Base-by-base conservation (phyloP, 2,113 vertebrate genomes). In the Polypterus senegalus region DNA sequence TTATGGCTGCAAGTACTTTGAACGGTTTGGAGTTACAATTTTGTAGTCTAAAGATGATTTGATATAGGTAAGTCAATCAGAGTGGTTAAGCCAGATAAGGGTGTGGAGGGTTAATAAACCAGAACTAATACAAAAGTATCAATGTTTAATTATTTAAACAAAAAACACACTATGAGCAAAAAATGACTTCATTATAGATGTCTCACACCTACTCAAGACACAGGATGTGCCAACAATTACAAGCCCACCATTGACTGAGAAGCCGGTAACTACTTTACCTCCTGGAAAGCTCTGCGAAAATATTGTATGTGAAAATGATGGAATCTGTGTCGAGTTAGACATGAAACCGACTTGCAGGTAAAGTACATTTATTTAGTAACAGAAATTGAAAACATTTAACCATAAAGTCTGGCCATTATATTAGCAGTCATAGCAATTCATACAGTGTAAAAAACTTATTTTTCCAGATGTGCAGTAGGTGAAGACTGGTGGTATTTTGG, bases 311-410 rank as follows among this genome's bases (percentile, higher is more conserved):
- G 63, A 84, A 65, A 94, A 98, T 0, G 72, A 71, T 0, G 92
- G 95, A 0, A 6, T 92, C 63, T 97, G 94, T 3, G 2, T 79
- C 6, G 3, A 74, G 57, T 71, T 72, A 0, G 4, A 69, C 0
- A 65, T 47, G 5, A 60, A 47, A 54, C 54, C 81, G 0, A 71
- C 69, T 10, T 98, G 94, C 90, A 91, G 88, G 95, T 97, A 81
- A 70, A 3, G 5, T 54, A 11, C n/a, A 44, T 47, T 54, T 8
- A 11, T 6, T 5, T 49, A 6, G 9, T 45, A 3, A 4, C 4
- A 57, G 8, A 5, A 47, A 9, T 43, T 27, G 48, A 5, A 44
- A 48, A 11, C 9, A 57, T n/a, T n/a, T n/a, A 6, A 11, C 55
- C 27, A n/a, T 11, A 10, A n/a, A 43, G 27, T 27, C 27, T 27